A percentile compares a stretch with the other conserved stretches of the same genome.
phyloP scores from a whole-genome alignment of 2,113 vertebrate genomes.

The Passer domesticus region DNA sequence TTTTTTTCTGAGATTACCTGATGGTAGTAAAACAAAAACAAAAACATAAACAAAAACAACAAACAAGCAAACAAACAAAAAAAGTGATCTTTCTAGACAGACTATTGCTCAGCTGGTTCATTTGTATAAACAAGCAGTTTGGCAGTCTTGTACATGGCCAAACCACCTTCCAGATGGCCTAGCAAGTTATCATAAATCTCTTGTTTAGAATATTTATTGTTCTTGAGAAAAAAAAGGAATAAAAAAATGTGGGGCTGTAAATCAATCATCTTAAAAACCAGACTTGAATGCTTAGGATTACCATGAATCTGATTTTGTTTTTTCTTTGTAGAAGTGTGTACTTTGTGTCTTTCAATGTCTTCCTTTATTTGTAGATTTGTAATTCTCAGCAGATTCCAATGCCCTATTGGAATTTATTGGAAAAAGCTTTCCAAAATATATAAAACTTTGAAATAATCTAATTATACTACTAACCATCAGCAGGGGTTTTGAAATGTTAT shows the following conservation, averaged over 20 bases:
- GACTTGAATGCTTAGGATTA: background rate
- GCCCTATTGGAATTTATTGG: background rate
- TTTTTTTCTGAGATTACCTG: background rate
- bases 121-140: background rate
- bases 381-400: background rate
- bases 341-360: background rate
- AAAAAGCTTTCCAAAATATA: background rate
- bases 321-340: background rate
- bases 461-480: background rate
- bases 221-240: background rate
- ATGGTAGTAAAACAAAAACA: background rate
- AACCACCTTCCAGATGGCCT: background rate
- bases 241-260: background rate
- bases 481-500: background rate
- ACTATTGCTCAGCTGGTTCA: background rate
- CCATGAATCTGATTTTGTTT: background rate
- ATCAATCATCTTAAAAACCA: background rate
- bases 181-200: background rate
- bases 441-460: background rate
- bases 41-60: too few species aligned
- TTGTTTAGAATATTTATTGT: background rate
- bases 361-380: background rate
- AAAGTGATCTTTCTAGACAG: background rate
- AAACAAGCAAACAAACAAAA: too few species aligned
- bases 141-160: background rate